These are phyloP conservation scores for Callopanchax toddi DNA, from an alignment of 2,113 vertebrate species.

Conservation along the genomic window DNA sequence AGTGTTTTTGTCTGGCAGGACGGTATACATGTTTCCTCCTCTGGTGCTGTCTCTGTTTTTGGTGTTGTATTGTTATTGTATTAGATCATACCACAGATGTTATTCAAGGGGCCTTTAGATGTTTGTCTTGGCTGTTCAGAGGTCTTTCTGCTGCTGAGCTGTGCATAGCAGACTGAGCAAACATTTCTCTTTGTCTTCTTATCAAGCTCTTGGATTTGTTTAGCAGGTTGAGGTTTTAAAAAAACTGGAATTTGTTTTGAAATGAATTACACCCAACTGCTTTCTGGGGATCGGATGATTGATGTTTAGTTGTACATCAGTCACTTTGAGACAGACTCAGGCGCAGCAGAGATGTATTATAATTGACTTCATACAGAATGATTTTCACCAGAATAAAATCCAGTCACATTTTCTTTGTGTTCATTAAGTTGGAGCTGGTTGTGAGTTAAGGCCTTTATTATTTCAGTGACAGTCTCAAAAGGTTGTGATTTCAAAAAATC, in stretches of 20 bases:
- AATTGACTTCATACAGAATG: too few species aligned
- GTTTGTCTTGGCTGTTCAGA: slow-evolving; percentile 50
- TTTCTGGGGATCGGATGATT: slow-evolving; percentile 6
- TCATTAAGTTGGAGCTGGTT: too few species aligned
- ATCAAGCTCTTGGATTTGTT: slow-evolving; percentile 38
- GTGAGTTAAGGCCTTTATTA: too few species aligned
- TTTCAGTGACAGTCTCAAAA: too few species aligned
- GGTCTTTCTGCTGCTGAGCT: slow-evolving; percentile 22
- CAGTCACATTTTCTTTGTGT: too few species aligned
- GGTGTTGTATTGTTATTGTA: slow-evolving; percentile 22
- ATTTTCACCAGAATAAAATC: not conserved
- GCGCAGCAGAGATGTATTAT: not conserved
- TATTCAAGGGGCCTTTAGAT: slow-evolving; percentile 41
- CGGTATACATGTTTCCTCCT: slow-evolving; percentile 24
- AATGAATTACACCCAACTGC: slow-evolving; percentile 6
- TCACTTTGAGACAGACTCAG: slow-evolving; percentile 1
- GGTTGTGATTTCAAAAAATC: too few species aligned
- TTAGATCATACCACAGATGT: slow-evolving; percentile 56
- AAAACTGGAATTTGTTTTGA: slow-evolving; percentile 23
- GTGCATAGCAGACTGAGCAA: slow-evolving; percentile 42
- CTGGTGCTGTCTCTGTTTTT: slow-evolving; percentile 29
- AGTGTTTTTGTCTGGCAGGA: slow-evolving; percentile 5
- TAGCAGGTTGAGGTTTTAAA: slow-evolving; percentile 28
- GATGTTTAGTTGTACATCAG: slow-evolving; percentile 1
- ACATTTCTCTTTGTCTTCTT: slow-evolving; percentile 50